Percentiles rank a stretch among this genome's conserved stretches.
Conservation (phyloP, 2,113 vertebrate genomes). For the Antechinus stuartii region DNA sequence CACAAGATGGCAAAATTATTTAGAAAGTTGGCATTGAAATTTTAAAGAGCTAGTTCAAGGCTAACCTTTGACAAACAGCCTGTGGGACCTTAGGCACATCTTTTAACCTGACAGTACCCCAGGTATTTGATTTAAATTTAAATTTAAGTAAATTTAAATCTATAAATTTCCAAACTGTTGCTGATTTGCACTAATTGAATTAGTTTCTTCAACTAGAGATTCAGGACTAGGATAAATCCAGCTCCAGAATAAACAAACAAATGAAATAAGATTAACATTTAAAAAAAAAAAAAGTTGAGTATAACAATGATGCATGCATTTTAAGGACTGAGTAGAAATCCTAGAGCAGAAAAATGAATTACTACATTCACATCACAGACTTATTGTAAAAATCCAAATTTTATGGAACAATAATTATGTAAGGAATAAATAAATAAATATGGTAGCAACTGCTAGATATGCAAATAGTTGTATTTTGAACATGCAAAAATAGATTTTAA, state of each 20-base stretch:
- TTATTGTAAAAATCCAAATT: slow-evolving; percentile 29
- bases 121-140: too few species aligned
- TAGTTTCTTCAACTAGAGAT: too few species aligned
- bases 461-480: background rate
- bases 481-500: background rate
- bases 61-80: background rate
- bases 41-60: background rate
- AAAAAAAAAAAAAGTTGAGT: background rate
- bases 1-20: background rate
- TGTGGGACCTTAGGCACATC: background rate
- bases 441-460: background rate
- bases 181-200: too few species aligned
- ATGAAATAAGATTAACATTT: too few species aligned
- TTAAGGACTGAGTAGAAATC: slow-evolving; percentile 36
- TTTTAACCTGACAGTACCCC: too few species aligned
- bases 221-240: too few species aligned
- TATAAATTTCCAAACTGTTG: too few species aligned
- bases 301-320: background rate
- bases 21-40: background rate
- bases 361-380: background rate
- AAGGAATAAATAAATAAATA: slow-evolving; percentile 42
- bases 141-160: too few species aligned
- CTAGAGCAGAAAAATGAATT: slow-evolving; percentile 8
- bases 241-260: too few species aligned
- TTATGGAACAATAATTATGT: background rate